Evolutionary conservation across 2,888 invertebrate genomes (phyloP).

Genomic region (Nesidiocoris tenuis): DNA sequence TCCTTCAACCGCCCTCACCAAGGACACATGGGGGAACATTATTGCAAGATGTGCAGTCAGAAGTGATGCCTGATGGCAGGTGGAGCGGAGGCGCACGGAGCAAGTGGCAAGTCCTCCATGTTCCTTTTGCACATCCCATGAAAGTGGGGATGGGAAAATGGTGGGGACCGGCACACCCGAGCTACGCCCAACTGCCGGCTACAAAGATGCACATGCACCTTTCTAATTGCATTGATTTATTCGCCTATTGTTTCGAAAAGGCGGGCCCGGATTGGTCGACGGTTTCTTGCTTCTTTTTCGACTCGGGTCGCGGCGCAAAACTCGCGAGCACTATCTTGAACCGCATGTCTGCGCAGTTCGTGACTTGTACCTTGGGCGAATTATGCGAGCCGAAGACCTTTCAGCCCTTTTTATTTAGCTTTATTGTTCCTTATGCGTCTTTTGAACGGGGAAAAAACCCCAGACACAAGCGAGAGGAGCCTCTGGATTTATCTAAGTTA

Average conservation of each 20-base stretch:
- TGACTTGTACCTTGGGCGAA: slow-evolving; percentile 43
- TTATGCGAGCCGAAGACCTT: slow-evolving; percentile 44
- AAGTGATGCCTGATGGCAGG: no score
- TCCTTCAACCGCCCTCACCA: no score
- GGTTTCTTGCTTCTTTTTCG: neutral
- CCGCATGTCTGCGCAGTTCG: slow-evolving; percentile 29
- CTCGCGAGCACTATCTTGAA: slow-evolving; percentile 21
- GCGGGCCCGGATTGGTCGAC: slow-evolving; percentile 45
- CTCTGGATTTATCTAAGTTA: slow-evolving; percentile 36
- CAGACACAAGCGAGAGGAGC: slow-evolving; percentile 6
- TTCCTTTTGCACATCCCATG: no score
- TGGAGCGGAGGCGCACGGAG: no score
- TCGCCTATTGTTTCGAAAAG: slow-evolving; percentile 76
- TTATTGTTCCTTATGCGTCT: slow-evolving; percentile 40
- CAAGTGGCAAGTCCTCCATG: neutral
- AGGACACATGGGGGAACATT: no score
- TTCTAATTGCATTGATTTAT: slow-evolving; percentile 92
- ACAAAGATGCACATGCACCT: slow-evolving; percentile 45
- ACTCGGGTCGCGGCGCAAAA: slow-evolving; percentile 49
- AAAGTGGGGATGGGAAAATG: neutral
- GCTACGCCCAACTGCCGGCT: slow-evolving; percentile 40
- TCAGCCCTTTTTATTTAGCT: slow-evolving; percentile 39
- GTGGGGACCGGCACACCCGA: neutral
- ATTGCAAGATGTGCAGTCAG: no score
- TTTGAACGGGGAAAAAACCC: slow-evolving; percentile 3